phyloP scores from a whole-genome alignment of 64 coral and sea anemone species.

The Actinia tenebrosa region DNA sequence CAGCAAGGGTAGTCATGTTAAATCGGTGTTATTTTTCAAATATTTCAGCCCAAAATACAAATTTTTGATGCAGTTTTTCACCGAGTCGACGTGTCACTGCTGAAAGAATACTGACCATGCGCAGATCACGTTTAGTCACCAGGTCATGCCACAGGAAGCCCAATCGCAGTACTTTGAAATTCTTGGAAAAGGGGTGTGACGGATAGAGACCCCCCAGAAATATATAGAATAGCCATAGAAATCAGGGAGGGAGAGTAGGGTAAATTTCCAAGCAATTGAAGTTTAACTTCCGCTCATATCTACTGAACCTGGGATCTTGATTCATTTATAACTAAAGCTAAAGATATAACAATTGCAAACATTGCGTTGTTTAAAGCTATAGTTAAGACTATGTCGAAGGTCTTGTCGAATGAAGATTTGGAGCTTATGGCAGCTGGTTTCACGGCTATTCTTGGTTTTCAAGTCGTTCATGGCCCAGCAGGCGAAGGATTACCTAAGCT shows the following conservation, averaged over 20 bases:
- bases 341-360: too few species aligned
- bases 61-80: neutral
- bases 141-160: neutral
- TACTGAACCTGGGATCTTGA: too few species aligned
- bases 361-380: neutral
- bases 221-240: neutral
- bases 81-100: neutral
- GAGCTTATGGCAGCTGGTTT: conserved; percentile 42
- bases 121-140: neutral
- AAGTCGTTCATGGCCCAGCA: conserved; percentile 26
- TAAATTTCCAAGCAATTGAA: neutral
- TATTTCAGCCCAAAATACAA: neutral
- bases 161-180: neutral
- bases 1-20: conserved; percentile 77
- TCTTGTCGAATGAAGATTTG: neutral
- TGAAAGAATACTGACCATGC: neutral
- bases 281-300: neutral
- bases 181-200: neutral
- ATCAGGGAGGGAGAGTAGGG: neutral
- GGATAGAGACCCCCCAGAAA: neutral
- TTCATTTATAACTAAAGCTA: too few species aligned
- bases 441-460: conserved; percentile 38
- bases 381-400: neutral
- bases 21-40: neutral
- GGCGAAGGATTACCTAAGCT: conserved; percentile 36